Percentiles rank a stretch among this genome's conserved stretches.
Evolutionary conservation across 2,113 vertebrate species (phyloP).

Genomic region (Myiozetetes cayanensis): DNA sequence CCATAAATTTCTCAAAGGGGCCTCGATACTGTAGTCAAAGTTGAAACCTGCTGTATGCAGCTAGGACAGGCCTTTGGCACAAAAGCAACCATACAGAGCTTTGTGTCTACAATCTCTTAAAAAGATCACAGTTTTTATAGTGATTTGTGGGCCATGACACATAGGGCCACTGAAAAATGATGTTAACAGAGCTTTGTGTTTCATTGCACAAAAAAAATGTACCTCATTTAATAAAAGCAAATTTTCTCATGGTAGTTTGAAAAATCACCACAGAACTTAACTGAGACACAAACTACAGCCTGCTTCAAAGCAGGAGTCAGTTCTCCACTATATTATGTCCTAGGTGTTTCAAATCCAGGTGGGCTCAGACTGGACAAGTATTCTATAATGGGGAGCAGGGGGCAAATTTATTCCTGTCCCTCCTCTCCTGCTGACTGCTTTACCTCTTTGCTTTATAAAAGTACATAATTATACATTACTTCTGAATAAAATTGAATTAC

Average conservation of each 20-base stretch:
- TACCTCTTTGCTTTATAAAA: neutral
- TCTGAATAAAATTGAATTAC: neutral
- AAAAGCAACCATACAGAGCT: neutral
- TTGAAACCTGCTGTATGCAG: neutral
- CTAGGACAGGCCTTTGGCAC: neutral
- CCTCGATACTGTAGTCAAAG: neutral
- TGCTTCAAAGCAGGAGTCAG: neutral
- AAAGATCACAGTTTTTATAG: neutral
- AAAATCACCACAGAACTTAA: neutral
- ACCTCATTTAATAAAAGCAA: neutral
- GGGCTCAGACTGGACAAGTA: neutral
- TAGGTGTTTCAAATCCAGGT: neutral
- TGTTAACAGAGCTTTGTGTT: neutral
- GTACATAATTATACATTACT: neutral
- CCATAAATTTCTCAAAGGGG: neutral
- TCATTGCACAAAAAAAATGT: neutral
- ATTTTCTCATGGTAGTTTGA: neutral
- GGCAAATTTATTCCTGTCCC: neutral
- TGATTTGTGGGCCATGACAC: neutral
- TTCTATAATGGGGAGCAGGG: neutral
- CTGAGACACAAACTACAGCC: neutral
- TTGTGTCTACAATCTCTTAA: neutral
- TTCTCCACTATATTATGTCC: neutral
- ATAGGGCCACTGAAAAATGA: neutral
- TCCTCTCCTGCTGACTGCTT: neutral